Conservation (phyloP, 2,113 vertebrate species). For the Ia io region DNA sequence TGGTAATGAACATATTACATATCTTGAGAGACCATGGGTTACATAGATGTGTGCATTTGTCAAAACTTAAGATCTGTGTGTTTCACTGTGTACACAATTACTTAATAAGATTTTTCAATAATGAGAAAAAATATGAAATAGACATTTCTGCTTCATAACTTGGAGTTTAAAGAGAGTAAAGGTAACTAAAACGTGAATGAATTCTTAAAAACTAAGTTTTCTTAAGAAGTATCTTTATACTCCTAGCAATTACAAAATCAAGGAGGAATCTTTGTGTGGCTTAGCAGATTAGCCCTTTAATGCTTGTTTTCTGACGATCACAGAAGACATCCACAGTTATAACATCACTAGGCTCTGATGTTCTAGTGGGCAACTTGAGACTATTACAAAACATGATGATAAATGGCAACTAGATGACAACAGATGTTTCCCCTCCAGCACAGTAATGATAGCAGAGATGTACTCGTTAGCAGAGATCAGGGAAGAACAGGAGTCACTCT, state of each 20-base stretch:
- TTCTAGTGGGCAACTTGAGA: conserved; percentile 57
- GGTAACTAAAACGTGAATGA: conserved; percentile 58
- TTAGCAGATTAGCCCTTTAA: conserved; percentile 64
- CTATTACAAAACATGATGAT: conserved; percentile 57
- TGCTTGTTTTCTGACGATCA: conserved; percentile 71
- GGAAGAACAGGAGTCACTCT: conserved; percentile 53
- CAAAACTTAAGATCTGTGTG: not conserved
- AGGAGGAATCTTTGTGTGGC: conserved; percentile 76
- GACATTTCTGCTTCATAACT: conserved; percentile 53
- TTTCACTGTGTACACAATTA: not conserved
- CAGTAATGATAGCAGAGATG: conserved; percentile 62
- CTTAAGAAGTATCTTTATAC: conserved; percentile 57
- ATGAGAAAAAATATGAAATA: not conserved
- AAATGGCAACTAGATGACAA: conserved; percentile 64
- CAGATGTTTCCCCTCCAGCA: conserved; percentile 83
- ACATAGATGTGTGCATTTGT: not conserved
- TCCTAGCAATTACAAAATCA: conserved; percentile 72
- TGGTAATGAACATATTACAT: not conserved
- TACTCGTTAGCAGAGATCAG: conserved; percentile 56
- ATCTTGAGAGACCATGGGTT: not conserved
- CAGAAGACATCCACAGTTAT: conserved; percentile 69
- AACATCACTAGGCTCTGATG: conserved; percentile 61
- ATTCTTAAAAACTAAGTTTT: conserved; percentile 59
- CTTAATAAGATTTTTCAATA: not conserved
- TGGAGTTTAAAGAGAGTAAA: conserved; percentile 54